Base-by-base conservation (phyloP, 1,140 invertebrate species). In the Brachystomella parvula region DNA sequence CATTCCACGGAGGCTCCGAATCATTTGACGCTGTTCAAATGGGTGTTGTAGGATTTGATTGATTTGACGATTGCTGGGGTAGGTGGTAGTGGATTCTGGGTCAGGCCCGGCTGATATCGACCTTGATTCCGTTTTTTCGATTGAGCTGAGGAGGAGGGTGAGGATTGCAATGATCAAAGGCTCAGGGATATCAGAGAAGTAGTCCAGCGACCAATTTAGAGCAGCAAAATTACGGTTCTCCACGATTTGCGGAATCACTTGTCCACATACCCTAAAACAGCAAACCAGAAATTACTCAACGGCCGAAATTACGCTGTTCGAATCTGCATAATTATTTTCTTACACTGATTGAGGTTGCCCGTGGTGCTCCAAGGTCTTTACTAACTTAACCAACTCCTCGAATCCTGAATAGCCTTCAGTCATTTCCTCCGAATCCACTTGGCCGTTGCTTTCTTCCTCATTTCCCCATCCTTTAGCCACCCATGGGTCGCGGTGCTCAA, bases 341-440 rank as follows among this genome's bases (percentile, higher is more conserved):
- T 73, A 73, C 71, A 73, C 30, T 61, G 66, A 62, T 66, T 73
- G 63, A 12, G 71, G 71, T 28, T 73, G 66, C 32, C 71, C 71
- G 63, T 70, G 63, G 29, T 58, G 57, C 35, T 65, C 66, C 30
- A 70, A 60, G 12, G 60, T 64, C 49, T 68, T 60, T 15, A 60
- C 59, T 29, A 58, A 59, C 0, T 56, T 21, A 19, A 21, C 2
- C 2, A 67, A 21, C 56, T 67, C 56, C 28, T 58, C 24, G 24
- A 58, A 35, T 61, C 39, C n/a, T n/a, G n/a, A n/a, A n/a, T n/a
- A n/a, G n/a, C n/a, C n/a, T n/a, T n/a, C 24, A 62, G 21, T 61
- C 30, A 12, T 29, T 60, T 19, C 39, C 9, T 44, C n/a, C n/a
- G 39, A 44, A 6, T 53, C 39, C 15, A 15, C 60, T 35, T 24